These are phyloP conservation scores for Ladona fulva DNA, from an alignment of 1,140 invertebrate genomes.

Conservation along the genomic window DNA sequence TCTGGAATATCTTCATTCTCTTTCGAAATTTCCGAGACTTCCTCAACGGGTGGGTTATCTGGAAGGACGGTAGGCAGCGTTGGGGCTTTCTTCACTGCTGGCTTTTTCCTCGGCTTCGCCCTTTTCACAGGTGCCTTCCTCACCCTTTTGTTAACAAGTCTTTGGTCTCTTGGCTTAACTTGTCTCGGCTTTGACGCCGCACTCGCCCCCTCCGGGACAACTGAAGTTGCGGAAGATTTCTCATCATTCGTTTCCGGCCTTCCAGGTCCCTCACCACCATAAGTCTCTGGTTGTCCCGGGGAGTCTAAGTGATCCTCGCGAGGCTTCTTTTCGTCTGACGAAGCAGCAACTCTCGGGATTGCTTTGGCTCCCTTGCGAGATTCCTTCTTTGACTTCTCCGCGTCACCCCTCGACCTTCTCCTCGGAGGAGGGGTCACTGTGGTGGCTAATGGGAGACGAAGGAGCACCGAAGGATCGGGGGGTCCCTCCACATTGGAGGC, in stretches of 20 bases:
- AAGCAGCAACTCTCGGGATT: not conserved
- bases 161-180: conserved; percentile 1
- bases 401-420: not conserved
- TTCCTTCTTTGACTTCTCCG: not conserved
- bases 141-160: not conserved
- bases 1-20: not conserved
- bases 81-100: not conserved
- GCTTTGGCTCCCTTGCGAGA: not conserved
- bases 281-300: not conserved
- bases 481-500: not conserved
- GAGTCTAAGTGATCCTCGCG: not conserved
- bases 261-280: not conserved
- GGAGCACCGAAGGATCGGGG: not conserved
- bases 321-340: not conserved
- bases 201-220: not conserved
- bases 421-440: not conserved
- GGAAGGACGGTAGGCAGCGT: not conserved
- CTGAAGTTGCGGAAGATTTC: not conserved
- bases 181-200: not conserved
- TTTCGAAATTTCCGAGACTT: not conserved
- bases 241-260: not conserved
- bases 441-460: not conserved
- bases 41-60: not conserved
- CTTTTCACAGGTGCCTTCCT: not conserved
- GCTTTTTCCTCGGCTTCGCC: not conserved